Conservation (phyloP, 1,140 invertebrate genomes). For the Vanessa atalanta region DNA sequence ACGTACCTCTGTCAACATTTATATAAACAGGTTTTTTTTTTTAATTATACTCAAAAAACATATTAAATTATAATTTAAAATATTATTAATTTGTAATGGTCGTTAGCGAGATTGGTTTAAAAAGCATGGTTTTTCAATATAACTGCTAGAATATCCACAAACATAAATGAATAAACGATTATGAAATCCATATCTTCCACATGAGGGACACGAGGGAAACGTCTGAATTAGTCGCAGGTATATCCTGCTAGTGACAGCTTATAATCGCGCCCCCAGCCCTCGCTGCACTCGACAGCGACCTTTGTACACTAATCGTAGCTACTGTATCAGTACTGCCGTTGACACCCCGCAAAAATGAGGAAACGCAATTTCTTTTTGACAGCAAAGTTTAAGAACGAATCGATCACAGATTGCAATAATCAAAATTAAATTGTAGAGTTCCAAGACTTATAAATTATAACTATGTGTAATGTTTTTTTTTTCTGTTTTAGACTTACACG, state of each 20-base stretch:
- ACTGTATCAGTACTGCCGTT: slow-evolving; percentile 58
- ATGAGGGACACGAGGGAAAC: slow-evolving; percentile 39
- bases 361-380: slow-evolving; percentile 71
- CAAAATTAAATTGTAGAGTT: neutral
- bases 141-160: too few species aligned
- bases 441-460: neutral
- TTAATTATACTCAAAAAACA: too few species aligned
- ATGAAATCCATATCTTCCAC: slow-evolving; percentile 36
- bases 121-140: too few species aligned
- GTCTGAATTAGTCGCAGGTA: slow-evolving; percentile 70
- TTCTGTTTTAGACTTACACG: too few species aligned
- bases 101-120: too few species aligned
- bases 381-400: slow-evolving; percentile 29
- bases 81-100: too few species aligned
- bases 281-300: slow-evolving; percentile 60
- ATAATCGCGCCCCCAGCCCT: slow-evolving; percentile 60
- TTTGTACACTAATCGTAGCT: slow-evolving; percentile 73
- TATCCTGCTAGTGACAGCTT: slow-evolving; percentile 63
- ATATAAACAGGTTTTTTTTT: too few species aligned
- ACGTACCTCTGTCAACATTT: too few species aligned
- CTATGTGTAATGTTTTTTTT: neutral
- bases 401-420: neutral
- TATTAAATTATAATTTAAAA: too few species aligned
- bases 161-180: slow-evolving; percentile 9
- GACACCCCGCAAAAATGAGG: slow-evolving; percentile 53